Evolutionary conservation across 2,113 vertebrate genomes (phyloP).

Genomic region (Tylochromis polylepis): DNA sequence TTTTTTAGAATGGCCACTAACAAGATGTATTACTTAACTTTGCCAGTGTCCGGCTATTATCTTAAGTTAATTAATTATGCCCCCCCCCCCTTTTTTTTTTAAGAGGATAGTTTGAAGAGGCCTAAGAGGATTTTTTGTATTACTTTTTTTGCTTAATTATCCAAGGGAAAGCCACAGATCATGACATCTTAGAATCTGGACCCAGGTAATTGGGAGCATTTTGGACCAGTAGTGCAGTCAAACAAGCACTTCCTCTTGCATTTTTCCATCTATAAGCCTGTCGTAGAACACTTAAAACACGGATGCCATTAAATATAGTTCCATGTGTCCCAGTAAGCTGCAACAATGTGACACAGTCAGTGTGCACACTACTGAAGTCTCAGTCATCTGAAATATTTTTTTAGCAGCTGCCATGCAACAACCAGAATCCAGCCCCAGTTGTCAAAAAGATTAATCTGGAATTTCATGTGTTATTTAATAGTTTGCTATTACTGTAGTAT

Average conservation of each 20-base stretch:
- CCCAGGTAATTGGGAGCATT: neutral
- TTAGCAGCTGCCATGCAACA: neutral
- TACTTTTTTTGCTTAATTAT: neutral
- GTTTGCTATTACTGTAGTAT: neutral
- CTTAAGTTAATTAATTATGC: neutral
- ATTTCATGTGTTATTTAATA: neutral
- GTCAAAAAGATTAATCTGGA: neutral
- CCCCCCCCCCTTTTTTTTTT: neutral
- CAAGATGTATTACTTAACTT: neutral
- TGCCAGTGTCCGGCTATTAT: neutral
- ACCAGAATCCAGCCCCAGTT: neutral
- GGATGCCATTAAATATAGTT: neutral
- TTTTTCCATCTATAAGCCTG: neutral
- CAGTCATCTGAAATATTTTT: neutral
- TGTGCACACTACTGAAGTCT: neutral
- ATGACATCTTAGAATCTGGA: neutral
- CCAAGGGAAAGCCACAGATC: neutral
- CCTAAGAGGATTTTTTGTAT: neutral
- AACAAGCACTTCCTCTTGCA: neutral
- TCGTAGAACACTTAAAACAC: neutral
- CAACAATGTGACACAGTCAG: neutral
- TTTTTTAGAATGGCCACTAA: neutral
- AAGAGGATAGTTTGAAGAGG: neutral
- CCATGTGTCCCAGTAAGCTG: neutral
- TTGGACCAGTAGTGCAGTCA: neutral